phyloP scores from a whole-genome alignment of 2,113 vertebrate species.

The Strix uralensis region DNA sequence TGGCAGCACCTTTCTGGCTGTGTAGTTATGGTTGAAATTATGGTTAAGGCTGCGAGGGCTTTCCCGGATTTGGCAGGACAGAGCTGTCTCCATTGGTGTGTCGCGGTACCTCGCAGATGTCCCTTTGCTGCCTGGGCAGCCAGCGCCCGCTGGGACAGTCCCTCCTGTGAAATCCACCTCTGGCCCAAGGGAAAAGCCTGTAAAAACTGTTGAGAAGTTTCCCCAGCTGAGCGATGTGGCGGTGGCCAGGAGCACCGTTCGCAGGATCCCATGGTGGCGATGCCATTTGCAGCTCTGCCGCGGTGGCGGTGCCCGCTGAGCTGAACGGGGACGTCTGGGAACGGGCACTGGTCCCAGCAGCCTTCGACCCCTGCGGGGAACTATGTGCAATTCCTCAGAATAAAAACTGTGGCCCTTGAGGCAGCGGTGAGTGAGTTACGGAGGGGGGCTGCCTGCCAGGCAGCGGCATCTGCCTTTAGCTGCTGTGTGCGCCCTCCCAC shows the following conservation, averaged over 20 bases:
- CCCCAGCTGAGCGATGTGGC: fast-evolving
- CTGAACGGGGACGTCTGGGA: not conserved
- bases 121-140: too few relatives aligned
- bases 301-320: not conserved
- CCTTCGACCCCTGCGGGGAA: fast-evolving
- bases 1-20: not conserved
- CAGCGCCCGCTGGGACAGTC: not conserved
- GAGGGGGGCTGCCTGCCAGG: not conserved
- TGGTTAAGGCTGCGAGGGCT: not conserved
- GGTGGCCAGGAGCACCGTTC: fast-evolving
- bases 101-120: fast-evolving
- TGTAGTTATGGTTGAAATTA: not conserved
- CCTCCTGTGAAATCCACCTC: not conserved
- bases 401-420: not conserved
- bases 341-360: not conserved
- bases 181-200: not conserved
- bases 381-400: not conserved
- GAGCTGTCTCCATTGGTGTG: fast-evolving
- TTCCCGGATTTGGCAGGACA: not conserved
- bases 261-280: fast-evolving
- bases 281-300: fast-evolving
- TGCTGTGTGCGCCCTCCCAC: fast-evolving
- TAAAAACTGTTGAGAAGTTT: not conserved
- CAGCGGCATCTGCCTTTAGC: fast-evolving
- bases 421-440: fast-evolving